Evolutionary conservation across 2,888 invertebrate species (phyloP), one percentile per base, ranked within the genome.

Genomic region (Eristalis arbustorum): DNA sequence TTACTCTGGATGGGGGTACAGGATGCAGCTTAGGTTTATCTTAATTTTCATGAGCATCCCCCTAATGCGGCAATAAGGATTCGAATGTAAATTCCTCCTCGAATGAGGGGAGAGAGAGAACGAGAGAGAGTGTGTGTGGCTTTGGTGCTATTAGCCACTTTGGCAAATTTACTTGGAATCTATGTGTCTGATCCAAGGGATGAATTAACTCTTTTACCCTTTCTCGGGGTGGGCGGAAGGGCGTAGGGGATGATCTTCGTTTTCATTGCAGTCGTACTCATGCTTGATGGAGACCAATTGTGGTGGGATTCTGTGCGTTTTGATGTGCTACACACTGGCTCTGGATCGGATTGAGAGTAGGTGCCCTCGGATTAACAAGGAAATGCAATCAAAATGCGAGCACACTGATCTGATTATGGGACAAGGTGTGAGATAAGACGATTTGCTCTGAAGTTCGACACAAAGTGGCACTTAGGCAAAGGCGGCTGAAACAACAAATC

Each of bases 11-110:
- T 73, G 42, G 25, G 25, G 25, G 66, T 40, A n/a, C n/a, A n/a
- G n/a, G n/a, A n/a, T 49, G 23, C 11, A 49, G 49, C 49, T 49
- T 49, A 61, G 63, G 67, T 63, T 72, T 63, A 69, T 85, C 82
- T 85, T 77, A 77, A 77, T 85, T 85, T 77, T 69, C 68, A 72
- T 72, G 68, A 85, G 72, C 64, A 81, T 82, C 49, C 49, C n/a
- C 62, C 73, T 73, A 57, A 57, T 78, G 67, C 83, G 68, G 78
- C 83, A 80, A 76, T 74, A 81, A 77, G 81, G 82, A 85, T 85
- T 85, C 64, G 64, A 25, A 85, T 82, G 82, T 61, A 85, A 82
- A 77, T 79, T 85, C 73, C 18, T 31, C 31, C 6, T 6, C 3
- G 6, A n/a, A n/a, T n/a, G n/a, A 10, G 1, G 31, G 10, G 31